A percentile compares a stretch with the other conserved stretches of the same genome.
phyloP scores from a whole-genome alignment of 2,113 vertebrate genomes.

The Eidolon helvum region DNA sequence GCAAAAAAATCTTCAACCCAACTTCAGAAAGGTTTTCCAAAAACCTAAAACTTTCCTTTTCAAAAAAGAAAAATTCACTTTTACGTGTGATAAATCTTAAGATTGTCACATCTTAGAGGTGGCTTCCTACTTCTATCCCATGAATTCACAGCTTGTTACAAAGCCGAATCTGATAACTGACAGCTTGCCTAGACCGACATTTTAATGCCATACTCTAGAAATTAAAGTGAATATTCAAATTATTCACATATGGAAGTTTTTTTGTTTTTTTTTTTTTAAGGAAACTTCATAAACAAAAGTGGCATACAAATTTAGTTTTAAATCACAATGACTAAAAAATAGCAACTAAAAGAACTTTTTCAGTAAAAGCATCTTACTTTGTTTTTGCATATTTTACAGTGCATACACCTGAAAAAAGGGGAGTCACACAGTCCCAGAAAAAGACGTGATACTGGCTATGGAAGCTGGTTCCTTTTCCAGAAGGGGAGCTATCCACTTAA shows the following conservation, averaged over 20 bases:
- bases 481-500: neutral
- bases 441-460: neutral
- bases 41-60: conserved; percentile 5
- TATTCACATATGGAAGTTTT: conserved; percentile 74
- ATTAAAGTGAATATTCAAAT: conserved; percentile 68
- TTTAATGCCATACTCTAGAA: conserved; percentile 57
- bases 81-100: conserved; percentile 40
- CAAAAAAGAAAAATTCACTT: conserved; percentile 2
- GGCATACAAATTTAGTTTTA: conserved; percentile 57
- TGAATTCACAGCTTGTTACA: conserved; percentile 44
- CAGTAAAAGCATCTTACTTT: neutral
- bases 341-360: conserved; percentile 51
- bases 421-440: neutral
- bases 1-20: neutral
- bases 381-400: neutral
- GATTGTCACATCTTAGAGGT: conserved; percentile 45
- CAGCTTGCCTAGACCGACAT: conserved; percentile 52
- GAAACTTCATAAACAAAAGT: conserved; percentile 69
- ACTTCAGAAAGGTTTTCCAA: neutral
- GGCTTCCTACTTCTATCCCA: conserved; percentile 19
- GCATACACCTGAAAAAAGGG: neutral
- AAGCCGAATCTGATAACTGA: conserved; percentile 46
- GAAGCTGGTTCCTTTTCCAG: neutral
- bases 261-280: conserved; percentile 62
- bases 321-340: conserved; percentile 37